phyloP scores from a whole-genome alignment of 2,113 vertebrate species.

The Pseudopodoces humilis region DNA sequence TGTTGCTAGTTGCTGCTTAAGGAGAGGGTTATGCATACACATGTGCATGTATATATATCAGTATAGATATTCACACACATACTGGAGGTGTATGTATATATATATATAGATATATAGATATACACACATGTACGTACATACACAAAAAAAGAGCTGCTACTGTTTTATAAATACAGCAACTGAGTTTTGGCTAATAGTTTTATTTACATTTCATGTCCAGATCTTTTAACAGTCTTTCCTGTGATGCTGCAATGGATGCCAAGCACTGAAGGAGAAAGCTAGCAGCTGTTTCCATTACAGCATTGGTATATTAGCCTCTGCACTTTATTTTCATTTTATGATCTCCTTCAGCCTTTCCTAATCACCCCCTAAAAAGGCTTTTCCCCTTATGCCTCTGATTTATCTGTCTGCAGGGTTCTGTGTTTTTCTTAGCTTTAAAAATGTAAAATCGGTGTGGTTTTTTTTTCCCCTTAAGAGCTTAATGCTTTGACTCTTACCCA shows the following conservation, averaged over 20 bases:
- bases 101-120: too few relatives aligned
- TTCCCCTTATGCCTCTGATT: neutral
- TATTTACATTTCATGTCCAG: constrained; percentile 55
- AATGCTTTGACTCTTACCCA: neutral
- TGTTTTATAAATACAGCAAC: constrained; percentile 3
- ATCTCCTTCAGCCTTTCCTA: neutral
- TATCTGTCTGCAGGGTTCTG: neutral
- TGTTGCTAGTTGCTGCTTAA: neutral
- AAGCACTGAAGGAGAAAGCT: constrained; percentile 49
- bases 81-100: neutral
- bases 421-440: constrained; percentile 3
- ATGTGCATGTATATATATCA: neutral
- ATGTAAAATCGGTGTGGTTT: neutral
- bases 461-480: neutral
- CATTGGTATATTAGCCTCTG: constrained; percentile 15
- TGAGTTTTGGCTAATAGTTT: constrained; percentile 40
- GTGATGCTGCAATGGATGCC: constrained; percentile 53
- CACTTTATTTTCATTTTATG: constrained; percentile 16
- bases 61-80: neutral
- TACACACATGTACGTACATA: too few relatives aligned
- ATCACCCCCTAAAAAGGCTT: neutral
- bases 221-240: constrained; percentile 58
- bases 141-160: neutral
- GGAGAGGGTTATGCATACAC: neutral
- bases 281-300: constrained; percentile 69